Base-by-base conservation (phyloP, 2,113 vertebrate genomes). In the Oreochromis spilurus region DNA sequence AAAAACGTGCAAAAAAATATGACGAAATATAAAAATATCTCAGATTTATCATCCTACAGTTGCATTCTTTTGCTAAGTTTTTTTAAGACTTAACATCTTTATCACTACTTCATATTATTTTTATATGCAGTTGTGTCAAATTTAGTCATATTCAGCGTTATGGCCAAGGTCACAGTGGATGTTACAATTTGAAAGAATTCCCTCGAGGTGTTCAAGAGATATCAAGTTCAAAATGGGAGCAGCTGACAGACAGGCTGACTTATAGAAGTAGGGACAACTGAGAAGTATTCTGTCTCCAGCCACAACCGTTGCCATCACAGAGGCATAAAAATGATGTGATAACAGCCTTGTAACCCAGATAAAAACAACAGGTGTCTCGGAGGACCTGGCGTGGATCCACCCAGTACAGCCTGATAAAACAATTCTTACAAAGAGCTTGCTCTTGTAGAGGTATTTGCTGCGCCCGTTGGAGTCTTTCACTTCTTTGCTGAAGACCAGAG, bases 381-480 rank as follows among this genome's bases (percentile, higher is more conserved):
- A 77, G 72, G 72, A 40, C 14, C 36, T 50, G 50, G 31, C 36
- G 19, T 9, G 12, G 9, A 45, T 50, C 29, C 8, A 6, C 19
- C 8, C 1, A 81, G 8, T 24, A 45, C 3, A 50, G 7, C 38
- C 5, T 1, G 13, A 54, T 38, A 34, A 79, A 87, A 21, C 62
- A n/a, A 70, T 91, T 97, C 99, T 97, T 97, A 99, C 99, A 95
- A 99, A 99, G 67, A 99, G 93, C 93, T 99, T 99, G 97, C 97
- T 99, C 95, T 99, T 99, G 96, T 98, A 99, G 94, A 99, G 97
- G 94, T 99, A 99, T 90, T 99, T 99, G 97, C 98, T 99, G 91
- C 97, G 97, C 81, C 99, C 98, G 2, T 97, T 99, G 1, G 99
- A 99, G 95, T 99, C 99, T 95, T 99, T 99, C 26, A 99, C 98